A percentile compares a stretch with the other conserved stretches of the same genome.
These are phyloP conservation scores for Rhea americana DNA, from an alignment of 2,113 vertebrate species.

Conservation along the genomic window DNA sequence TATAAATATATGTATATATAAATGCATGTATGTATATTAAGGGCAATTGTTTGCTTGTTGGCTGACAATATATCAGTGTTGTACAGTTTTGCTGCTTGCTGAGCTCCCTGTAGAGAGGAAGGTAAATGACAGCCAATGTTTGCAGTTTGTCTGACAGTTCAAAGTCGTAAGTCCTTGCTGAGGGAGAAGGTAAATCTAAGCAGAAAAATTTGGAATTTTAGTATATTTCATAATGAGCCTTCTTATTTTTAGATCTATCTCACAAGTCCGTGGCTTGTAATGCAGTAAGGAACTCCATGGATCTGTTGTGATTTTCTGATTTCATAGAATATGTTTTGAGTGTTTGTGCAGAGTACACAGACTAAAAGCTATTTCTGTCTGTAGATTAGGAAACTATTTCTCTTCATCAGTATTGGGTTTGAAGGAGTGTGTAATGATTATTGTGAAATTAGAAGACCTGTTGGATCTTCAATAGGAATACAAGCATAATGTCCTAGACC, in stretches of 20 bases:
- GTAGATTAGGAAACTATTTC: not conserved
- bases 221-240: not conserved
- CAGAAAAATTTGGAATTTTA: not conserved
- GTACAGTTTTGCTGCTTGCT: not conserved
- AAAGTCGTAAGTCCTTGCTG: not conserved
- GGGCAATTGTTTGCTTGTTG: not conserved
- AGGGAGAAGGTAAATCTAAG: not conserved
- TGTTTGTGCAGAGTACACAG: not conserved
- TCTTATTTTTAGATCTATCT: not conserved
- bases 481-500: not conserved
- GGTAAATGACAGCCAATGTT: not conserved
- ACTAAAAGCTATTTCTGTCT: not conserved
- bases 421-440: not conserved
- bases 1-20: too few relatives aligned
- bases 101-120: not conserved
- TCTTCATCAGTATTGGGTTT: not conserved
- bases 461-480: not conserved
- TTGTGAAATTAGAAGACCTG: not conserved
- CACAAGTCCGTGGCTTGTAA: not conserved
- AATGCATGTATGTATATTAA: not conserved
- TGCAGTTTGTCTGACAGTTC: not conserved
- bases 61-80: not conserved
- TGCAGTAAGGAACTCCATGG: not conserved
- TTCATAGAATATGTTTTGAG: not conserved
- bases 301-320: not conserved